Percentiles rank a stretch among this genome's conserved stretches.
These are phyloP conservation scores for Lepisosteus oculatus DNA, from an alignment of 2,113 vertebrate genomes.

Conservation along the genomic window DNA sequence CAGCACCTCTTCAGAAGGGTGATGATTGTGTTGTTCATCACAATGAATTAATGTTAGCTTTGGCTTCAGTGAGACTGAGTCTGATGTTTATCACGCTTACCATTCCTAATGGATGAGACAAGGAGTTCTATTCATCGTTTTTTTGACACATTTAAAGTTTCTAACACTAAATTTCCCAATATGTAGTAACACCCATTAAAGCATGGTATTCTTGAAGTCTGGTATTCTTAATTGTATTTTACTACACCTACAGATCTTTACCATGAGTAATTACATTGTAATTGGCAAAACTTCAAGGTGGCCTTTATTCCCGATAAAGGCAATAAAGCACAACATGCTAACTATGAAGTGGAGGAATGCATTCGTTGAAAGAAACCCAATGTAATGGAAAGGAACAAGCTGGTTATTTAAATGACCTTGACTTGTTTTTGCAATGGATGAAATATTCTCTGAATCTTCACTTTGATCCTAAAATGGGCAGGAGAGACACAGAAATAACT, in stretches of 20 bases:
- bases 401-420: too few relatives aligned
- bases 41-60: slow-evolving; percentile 33
- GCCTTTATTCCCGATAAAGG: too few relatives aligned
- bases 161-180: slow-evolving; percentile 11
- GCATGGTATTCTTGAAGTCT: background rate
- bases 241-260: too few relatives aligned
- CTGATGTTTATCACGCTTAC: slow-evolving; percentile 19
- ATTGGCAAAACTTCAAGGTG: too few relatives aligned
- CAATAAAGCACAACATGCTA: too few relatives aligned
- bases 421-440: too few relatives aligned
- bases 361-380: background rate
- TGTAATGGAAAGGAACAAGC: background rate
- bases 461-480: too few relatives aligned
- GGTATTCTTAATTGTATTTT: too few relatives aligned
- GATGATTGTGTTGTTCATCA: slow-evolving; percentile 12
- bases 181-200: slow-evolving; percentile 19
- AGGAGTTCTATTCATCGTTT: slow-evolving; percentile 15
- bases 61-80: slow-evolving; percentile 17
- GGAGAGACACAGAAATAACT: too few relatives aligned
- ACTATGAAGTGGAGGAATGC: too few relatives aligned
- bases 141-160: background rate
- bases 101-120: slow-evolving; percentile 34
- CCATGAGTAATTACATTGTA: too few relatives aligned
- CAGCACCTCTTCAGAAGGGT: slow-evolving; percentile 13
- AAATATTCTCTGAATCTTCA: too few relatives aligned